Evolutionary conservation across 2,888 invertebrate genomes (phyloP), one percentile per base, ranked within the genome.

Genomic region (Cephus runcator): DNA sequence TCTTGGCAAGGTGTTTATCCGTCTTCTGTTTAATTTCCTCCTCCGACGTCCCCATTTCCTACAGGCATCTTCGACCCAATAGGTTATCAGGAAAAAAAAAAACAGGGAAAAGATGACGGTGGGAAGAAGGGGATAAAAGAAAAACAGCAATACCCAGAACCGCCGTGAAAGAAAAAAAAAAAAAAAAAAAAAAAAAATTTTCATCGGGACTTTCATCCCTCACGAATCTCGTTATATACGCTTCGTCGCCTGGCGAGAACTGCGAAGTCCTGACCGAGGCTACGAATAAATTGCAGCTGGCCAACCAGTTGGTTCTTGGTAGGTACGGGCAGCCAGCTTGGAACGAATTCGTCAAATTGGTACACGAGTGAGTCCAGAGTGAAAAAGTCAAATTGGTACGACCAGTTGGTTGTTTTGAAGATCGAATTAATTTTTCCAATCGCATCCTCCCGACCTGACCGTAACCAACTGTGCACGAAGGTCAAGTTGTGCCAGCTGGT

Each of bases 1-100:
- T 90, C 88, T 88, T 85, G 76, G 76, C 82, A 79, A 78, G 75
- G 80, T 88, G 88, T 89, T 90, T 89, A 90, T 90, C 88, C 89
- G 85, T 87, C 88, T 88, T 88, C 87, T 84, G 86, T 89, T 90
- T 89, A 89, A 90, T 90, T 90, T 90, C 90, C 90, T 86, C 85
- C 84, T 86, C 84, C 86, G 89, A 88, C 88, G 83, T 83, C 78
- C 82, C 85, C 86, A 88, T 89, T 90, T 90, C 89, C 89, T 81
- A 75, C 76, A 76, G 36, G 73, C 76, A 76, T 80, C 75, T 73
- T 76, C 79, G 79, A 80, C 79, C 76, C 73, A 31, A 34, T 75
- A 77, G 69, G 74, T 80, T 77, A 33, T 80, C 77, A 35, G 30
- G 15, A 79, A 34, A n/a, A 76, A 35, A 34, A 79, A 56, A 30